A percentile compares a stretch with the other conserved stretches of the same genome.
phyloP scores from a whole-genome alignment of 2,888 invertebrate species.

The Scaeva pyrastri region DNA sequence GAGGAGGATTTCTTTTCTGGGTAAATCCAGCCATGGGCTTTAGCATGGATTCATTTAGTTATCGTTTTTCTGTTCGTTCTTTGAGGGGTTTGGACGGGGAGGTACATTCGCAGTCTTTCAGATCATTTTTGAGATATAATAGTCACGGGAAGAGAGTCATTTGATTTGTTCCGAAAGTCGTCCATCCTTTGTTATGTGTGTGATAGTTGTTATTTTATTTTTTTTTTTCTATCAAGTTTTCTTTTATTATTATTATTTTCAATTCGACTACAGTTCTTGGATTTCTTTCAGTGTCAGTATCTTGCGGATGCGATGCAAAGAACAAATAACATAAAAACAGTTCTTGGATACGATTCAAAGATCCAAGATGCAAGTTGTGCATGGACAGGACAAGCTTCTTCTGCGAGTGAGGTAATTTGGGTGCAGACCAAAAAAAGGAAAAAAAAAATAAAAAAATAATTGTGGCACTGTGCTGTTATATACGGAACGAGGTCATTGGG shows the following conservation, averaged over 20 bases:
- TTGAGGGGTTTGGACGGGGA: not conserved
- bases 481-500: slow-evolving; percentile 70
- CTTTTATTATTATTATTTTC: slow-evolving; percentile 26
- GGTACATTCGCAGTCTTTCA: slow-evolving; percentile 26
- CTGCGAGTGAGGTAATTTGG: slow-evolving; percentile 72
- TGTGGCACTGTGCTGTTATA: slow-evolving; percentile 51
- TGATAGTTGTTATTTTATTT: slow-evolving; percentile 19
- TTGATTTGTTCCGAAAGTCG: slow-evolving; percentile 74
- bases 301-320: slow-evolving; percentile 45
- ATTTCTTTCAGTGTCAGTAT: slow-evolving; percentile 34
- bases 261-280: slow-evolving; percentile 2
- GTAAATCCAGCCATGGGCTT: not conserved
- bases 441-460: slow-evolving; percentile 50
- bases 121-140: slow-evolving; percentile 72
- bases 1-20: not conserved
- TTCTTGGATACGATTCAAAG: slow-evolving; percentile 73
- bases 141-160: slow-evolving; percentile 74
- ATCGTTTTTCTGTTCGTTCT: not conserved
- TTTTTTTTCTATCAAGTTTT: no score
- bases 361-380: slow-evolving; percentile 68
- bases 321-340: slow-evolving; percentile 33
- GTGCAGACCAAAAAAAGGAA: slow-evolving; percentile 64
- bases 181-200: slow-evolving; percentile 64
- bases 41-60: not conserved
- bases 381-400: slow-evolving; percentile 70